These are phyloP conservation scores for Perca flavescens DNA, from an alignment of 2,113 vertebrate species.

Conservation along the genomic window DNA sequence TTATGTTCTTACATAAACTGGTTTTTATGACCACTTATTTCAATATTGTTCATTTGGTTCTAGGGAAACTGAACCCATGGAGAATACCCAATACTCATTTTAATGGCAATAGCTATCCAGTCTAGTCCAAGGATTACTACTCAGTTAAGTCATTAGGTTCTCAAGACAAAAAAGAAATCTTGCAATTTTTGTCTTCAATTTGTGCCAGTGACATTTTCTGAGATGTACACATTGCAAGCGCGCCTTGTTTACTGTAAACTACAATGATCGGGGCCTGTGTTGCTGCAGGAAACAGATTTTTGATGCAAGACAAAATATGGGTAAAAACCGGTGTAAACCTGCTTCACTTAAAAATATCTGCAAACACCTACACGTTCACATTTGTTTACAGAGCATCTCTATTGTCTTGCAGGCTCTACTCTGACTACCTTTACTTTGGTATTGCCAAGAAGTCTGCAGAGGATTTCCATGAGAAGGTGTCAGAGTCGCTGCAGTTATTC, in stretches of 20 bases:
- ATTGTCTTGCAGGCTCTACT: constrained; percentile 90
- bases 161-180: too few relatives aligned
- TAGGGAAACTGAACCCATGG: not conserved
- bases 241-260: not conserved
- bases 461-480: constrained; percentile 96
- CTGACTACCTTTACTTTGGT: constrained; percentile 97
- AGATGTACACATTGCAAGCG: not conserved
- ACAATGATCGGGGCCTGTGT: not conserved
- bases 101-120: not conserved
- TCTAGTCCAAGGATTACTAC: not conserved
- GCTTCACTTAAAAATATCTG: too few relatives aligned
- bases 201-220: not conserved
- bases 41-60: not conserved
- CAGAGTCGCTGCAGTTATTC: constrained; percentile 94
- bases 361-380: not conserved
- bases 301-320: constrained; percentile 2
- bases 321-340: not conserved
- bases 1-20: not conserved
- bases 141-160: not conserved
- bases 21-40: constrained; percentile 3
- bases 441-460: constrained; percentile 95
- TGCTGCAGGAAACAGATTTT: not conserved
- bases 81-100: not conserved
- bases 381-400: not conserved
- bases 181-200: not conserved